Conservation (phyloP, 2,888 invertebrate genomes). For the Alloplasta piceator region DNA sequence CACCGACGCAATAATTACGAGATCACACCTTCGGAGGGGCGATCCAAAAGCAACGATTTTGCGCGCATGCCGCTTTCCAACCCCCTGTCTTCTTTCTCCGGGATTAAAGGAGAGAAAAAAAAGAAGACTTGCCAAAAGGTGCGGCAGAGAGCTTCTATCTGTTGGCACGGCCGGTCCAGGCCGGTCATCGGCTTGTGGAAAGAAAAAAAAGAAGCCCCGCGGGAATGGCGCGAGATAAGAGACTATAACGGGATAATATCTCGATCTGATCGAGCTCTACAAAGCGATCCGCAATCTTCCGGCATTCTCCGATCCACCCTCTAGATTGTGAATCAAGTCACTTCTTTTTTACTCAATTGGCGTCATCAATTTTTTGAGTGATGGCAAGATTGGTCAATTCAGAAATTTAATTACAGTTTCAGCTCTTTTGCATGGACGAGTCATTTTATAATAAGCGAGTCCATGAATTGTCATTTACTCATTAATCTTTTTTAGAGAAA, state of each 20-base stretch:
- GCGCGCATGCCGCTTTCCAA: slow-evolving; percentile 67
- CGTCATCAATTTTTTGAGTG: too few species aligned
- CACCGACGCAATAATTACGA: slow-evolving; percentile 78
- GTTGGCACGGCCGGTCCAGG: too few species aligned
- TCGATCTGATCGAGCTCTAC: slow-evolving; percentile 39
- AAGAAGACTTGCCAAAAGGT: slow-evolving; percentile 34
- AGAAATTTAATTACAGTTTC: too few species aligned
- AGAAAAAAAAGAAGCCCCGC: slow-evolving; percentile 41
- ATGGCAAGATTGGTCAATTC: too few species aligned
- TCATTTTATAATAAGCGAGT: too few species aligned
- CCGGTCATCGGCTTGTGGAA: slow-evolving; percentile 15
- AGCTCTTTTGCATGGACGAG: too few species aligned
- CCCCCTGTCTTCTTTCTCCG: slow-evolving; percentile 57
- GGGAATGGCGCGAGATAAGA: slow-evolving; percentile 40
- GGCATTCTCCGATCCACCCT: neutral
- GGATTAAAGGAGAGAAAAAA: slow-evolving; percentile 30
- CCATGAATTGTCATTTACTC: too few species aligned
- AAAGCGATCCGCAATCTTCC: slow-evolving; percentile 40
- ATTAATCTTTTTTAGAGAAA: too few species aligned
- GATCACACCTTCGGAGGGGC: slow-evolving; percentile 74
- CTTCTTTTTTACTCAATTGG: too few species aligned
- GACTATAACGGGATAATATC: slow-evolving; percentile 62
- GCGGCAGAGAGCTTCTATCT: slow-evolving; percentile 23
- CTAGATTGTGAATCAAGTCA: too few species aligned
- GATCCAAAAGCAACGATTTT: slow-evolving; percentile 46